These are phyloP conservation scores for Hecatera dysodea DNA, from an alignment of 2,888 invertebrate genomes.

Conservation along the genomic window DNA sequence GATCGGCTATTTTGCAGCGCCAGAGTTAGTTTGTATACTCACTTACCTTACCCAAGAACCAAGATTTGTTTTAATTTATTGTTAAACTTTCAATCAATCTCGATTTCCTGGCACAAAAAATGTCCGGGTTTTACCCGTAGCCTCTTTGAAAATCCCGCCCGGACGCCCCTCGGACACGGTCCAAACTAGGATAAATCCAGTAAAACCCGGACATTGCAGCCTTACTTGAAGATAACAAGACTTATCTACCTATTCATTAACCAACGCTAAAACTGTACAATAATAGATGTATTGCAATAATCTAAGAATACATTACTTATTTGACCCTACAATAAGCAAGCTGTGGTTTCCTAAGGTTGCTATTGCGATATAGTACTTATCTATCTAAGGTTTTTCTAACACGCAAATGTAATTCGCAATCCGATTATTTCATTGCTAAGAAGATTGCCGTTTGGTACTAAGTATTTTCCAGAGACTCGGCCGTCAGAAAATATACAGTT, in stretches of 20 bases:
- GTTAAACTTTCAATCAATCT: no score
- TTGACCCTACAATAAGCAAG: constrained; percentile 32
- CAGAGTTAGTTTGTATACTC: no score
- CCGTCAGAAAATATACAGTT: not conserved
- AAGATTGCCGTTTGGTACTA: not conserved
- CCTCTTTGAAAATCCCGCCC: no score
- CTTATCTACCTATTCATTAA: not conserved
- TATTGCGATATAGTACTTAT: constrained; percentile 25
- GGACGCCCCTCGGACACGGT: no score
- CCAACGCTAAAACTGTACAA: not conserved
- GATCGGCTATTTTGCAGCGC: no score
- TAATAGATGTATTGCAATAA: constrained; percentile 25
- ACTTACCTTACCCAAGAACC: no score
- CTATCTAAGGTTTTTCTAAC: constrained; percentile 17
- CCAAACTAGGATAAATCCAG: no score
- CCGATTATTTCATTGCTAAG: not conserved
- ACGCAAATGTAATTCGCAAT: constrained; percentile 15
- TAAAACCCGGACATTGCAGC: no score
- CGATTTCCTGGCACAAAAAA: no score
- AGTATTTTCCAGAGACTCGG: not conserved
- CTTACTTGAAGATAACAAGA: not conserved
- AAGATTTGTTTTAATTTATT: no score
- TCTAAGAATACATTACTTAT: constrained; percentile 27
- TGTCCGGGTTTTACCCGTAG: no score
- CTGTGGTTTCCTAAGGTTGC: constrained; percentile 39